A percentile compares a stretch with the other conserved stretches of the same genome.
phyloP scores from a whole-genome alignment of 2,113 vertebrate species.

The Sander vitreus region DNA sequence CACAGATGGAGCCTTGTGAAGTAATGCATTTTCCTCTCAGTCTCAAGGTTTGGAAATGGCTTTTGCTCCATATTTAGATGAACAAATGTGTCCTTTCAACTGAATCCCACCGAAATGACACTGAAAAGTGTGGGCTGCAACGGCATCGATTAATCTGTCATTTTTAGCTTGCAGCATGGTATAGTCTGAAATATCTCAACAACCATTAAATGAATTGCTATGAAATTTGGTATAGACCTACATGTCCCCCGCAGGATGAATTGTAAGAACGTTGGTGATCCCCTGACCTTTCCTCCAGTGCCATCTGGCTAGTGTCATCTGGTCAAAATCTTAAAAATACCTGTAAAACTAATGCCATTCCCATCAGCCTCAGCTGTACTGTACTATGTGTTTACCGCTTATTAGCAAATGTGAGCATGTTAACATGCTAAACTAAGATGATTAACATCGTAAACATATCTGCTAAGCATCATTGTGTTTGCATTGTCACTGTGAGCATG shows the following conservation, averaged over 20 bases:
- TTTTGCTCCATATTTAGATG: background rate
- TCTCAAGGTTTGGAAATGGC: conserved; percentile 1
- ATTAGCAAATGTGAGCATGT: background rate
- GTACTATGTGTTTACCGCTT: background rate
- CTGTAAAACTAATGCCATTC: background rate
- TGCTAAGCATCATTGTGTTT: too few species aligned
- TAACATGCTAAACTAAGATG: background rate
- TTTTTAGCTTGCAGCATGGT: background rate
- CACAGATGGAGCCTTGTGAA: conserved; percentile 41
- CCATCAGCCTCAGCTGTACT: background rate
- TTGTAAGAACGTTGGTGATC: too few species aligned
- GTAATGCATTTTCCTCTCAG: background rate
- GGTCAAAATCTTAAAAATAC: too few species aligned
- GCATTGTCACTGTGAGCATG: background rate
- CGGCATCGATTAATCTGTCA: background rate
- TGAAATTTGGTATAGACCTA: background rate
- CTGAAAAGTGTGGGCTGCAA: background rate
- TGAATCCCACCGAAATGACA: background rate
- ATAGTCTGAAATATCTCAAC: background rate
- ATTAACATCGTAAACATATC: too few species aligned
- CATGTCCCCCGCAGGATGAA: background rate
- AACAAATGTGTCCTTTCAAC: conserved; percentile 6
- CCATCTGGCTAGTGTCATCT: too few species aligned
- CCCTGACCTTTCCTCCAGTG: too few species aligned
- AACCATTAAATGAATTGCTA: too few species aligned